Conservation (phyloP, 2,113 vertebrate species). For the Eublepharis macularius region DNA sequence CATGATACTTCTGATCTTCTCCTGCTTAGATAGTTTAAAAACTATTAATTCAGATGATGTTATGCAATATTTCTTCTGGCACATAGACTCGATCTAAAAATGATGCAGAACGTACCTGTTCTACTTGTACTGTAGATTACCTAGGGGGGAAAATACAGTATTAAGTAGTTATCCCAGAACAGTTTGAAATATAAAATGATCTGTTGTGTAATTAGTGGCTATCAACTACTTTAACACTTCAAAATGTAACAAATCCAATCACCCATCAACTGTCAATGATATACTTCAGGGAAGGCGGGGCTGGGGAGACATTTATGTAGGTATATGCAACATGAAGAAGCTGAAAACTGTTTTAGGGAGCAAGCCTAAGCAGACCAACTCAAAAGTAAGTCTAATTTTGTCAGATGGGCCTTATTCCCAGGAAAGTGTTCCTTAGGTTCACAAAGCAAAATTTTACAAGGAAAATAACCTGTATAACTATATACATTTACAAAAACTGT, state of each 20-base stretch:
- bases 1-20: not conserved
- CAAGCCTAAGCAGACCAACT: no score
- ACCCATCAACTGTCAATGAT: not conserved
- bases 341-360: no score
- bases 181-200: not conserved
- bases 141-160: not conserved
- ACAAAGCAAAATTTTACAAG: no score
- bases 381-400: no score
- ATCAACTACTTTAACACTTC: not conserved
- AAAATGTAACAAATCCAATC: not conserved
- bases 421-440: no score
- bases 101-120: slow-evolving; percentile 20
- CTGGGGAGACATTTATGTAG: no score
- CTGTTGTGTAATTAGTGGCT: not conserved
- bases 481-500: no score
- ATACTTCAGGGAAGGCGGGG: no score
- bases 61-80: rapidly evolving
- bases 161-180: not conserved
- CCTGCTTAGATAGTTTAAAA: not conserved
- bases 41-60: rapidly evolving
- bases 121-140: not conserved
- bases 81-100: not conserved
- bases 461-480: no score
- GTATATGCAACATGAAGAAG: no score
- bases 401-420: no score